A percentile compares a stretch with the other conserved stretches of the same genome.
phyloP scores from a whole-genome alignment of 35 echinoderm and acorn worm species.

The Stichopus chloronotus region DNA sequence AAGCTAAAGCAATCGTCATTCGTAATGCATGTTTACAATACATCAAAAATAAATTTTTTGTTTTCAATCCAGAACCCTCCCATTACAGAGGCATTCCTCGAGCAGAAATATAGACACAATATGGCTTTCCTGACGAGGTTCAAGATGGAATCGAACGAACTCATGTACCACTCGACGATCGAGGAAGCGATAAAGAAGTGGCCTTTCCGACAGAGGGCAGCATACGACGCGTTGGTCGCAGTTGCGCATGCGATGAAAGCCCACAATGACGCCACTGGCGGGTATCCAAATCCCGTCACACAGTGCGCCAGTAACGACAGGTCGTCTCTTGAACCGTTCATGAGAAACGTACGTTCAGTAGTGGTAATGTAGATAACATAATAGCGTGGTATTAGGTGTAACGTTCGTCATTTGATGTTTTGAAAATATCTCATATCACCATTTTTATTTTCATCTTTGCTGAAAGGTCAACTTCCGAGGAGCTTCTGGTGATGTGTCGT shows the following conservation, averaged over 20 bases:
- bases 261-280: not conserved
- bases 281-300: conserved; percentile 17
- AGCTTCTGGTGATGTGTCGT: conserved; percentile 72
- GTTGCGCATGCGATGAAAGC: conserved; percentile 52
- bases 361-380: no score
- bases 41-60: no score
- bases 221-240: conserved; percentile 71
- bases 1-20: not conserved
- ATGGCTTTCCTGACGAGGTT: conserved; percentile 76
- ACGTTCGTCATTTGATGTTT: not conserved
- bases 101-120: conserved; percentile 73
- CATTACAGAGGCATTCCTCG: conserved; percentile 57
- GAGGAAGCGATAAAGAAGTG: conserved; percentile 61
- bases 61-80: conserved; percentile 25
- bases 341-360: conserved; percentile 3
- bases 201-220: conserved; percentile 67
- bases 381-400: not conserved
- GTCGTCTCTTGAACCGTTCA: conserved; percentile 5
- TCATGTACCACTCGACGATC: conserved; percentile 51
- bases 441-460: not conserved
- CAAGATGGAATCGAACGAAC: conserved; percentile 52
- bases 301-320: not conserved
- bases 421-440: not conserved
- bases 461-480: conserved; percentile 66
- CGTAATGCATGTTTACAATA: not conserved